Percentiles rank a stretch among this genome's conserved stretches.
Evolutionary conservation across 2,888 invertebrate species (phyloP).

Genomic region (Molorchus minor): DNA sequence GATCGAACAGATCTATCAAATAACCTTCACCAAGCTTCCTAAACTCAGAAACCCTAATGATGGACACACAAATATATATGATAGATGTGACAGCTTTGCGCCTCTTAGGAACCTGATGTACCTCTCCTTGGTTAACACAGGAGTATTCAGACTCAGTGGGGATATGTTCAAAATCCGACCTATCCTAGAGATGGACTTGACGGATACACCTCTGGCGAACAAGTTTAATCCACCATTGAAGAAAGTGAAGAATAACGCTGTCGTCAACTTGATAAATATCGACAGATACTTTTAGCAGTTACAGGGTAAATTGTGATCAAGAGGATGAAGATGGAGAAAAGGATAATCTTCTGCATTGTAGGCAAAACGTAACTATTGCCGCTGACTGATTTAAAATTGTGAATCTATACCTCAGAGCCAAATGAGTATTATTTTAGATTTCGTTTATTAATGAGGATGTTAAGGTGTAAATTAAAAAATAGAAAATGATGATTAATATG

Average conservation of each 20-base stretch:
- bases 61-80: too few relatives aligned
- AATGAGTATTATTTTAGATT: slow-evolving; percentile 30
- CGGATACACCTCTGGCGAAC: slow-evolving; percentile 55
- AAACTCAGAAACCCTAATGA: slow-evolving; percentile 54
- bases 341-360: slow-evolving; percentile 2
- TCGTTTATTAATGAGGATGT: slow-evolving; percentile 1
- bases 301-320: neutral
- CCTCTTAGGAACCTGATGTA: slow-evolving; percentile 54
- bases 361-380: slow-evolving; percentile 32
- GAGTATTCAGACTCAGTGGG: slow-evolving; percentile 53
- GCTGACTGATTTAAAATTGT: slow-evolving; percentile 32
- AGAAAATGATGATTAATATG: too few relatives aligned
- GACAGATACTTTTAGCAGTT: slow-evolving; percentile 39
- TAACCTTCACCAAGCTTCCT: slow-evolving; percentile 56
- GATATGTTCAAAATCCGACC: slow-evolving; percentile 57
- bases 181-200: slow-evolving; percentile 57
- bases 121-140: slow-evolving; percentile 57
- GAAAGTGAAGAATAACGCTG: slow-evolving; percentile 53
- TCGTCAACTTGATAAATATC: slow-evolving; percentile 50
- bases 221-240: slow-evolving; percentile 57
- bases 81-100: slow-evolving; percentile 57
- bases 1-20: slow-evolving; percentile 56
- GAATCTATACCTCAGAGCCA: slow-evolving; percentile 29
- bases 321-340: slow-evolving; percentile 20
- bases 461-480: neutral